Evolutionary conservation across 2,888 invertebrate species (phyloP).

Genomic region (Digitonthophagus gazella): DNA sequence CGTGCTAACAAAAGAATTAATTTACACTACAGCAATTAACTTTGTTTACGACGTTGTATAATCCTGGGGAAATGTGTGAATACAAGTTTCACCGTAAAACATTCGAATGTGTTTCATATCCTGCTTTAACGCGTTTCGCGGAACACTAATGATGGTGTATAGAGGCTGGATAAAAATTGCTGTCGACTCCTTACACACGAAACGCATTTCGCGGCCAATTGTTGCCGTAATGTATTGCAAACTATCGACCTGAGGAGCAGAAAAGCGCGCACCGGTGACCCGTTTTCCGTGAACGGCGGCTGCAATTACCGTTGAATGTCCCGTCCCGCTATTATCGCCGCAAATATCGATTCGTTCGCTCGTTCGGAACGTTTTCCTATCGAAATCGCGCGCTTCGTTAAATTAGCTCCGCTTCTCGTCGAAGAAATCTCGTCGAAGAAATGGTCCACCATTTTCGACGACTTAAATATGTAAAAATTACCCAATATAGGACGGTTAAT

Average conservation of each 20-base stretch:
- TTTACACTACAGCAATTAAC: too few relatives aligned
- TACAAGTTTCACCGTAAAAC: too few relatives aligned
- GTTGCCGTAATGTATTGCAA: conserved; percentile 11
- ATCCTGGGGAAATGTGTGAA: too few relatives aligned
- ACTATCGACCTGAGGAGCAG: conserved; percentile 4
- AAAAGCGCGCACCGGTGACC: conserved; percentile 16
- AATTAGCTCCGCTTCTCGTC: conserved; percentile 1
- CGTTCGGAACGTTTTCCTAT: conserved; percentile 4
- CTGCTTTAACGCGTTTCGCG: too few relatives aligned
- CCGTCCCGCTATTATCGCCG: conserved; percentile 12
- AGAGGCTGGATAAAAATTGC: background rate
- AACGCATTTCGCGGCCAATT: background rate
- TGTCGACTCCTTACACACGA: background rate
- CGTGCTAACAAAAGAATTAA: background rate
- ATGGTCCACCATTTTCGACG: background rate
- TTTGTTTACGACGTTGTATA: too few relatives aligned
- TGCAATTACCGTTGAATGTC: conserved; percentile 9
- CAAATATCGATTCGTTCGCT: background rate
- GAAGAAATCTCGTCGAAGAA: background rate
- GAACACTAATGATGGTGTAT: too few relatives aligned
- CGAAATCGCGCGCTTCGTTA: conserved; percentile 1
- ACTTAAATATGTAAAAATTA: background rate
- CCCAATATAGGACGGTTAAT: conserved; percentile 4
- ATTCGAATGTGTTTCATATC: too few relatives aligned
- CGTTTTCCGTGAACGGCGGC: conserved; percentile 10